Evolutionary conservation across 92 coral and sea anemone genomes (phyloP).

Genomic region (Palythoa grandiflora): DNA sequence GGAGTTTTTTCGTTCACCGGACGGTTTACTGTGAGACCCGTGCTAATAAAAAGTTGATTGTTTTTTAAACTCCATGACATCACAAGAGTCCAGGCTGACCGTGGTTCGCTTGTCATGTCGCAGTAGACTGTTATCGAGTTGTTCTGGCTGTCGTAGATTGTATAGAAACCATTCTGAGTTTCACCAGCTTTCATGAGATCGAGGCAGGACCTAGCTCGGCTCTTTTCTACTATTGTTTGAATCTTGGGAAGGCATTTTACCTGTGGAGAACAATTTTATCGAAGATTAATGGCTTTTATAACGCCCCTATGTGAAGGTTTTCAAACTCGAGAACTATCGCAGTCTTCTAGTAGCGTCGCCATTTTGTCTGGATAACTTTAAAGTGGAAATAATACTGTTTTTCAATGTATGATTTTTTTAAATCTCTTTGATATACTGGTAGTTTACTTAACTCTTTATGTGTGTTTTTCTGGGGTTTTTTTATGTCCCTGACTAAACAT

Average conservation of each 20-base stretch:
- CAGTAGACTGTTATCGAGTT: slow-evolving; percentile 67
- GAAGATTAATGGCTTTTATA: background rate
- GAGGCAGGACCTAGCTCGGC: slow-evolving; percentile 49
- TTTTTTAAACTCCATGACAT: slow-evolving; percentile 60
- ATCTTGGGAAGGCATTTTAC: slow-evolving; percentile 24
- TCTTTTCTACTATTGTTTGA: background rate
- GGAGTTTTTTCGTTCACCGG: slow-evolving; percentile 70
- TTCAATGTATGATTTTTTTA: no score
- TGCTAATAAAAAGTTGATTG: background rate
- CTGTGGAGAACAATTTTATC: background rate
- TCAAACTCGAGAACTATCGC: background rate
- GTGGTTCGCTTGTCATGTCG: slow-evolving; percentile 69
- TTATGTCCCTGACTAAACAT: no score
- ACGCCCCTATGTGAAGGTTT: background rate
- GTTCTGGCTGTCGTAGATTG: slow-evolving; percentile 47
- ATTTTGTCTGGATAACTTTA: no score
- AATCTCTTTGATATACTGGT: no score
- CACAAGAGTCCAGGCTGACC: slow-evolving; percentile 79
- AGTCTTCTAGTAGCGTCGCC: no score
- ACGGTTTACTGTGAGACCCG: slow-evolving; percentile 27
- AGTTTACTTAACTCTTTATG: no score
- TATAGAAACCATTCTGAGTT: slow-evolving; percentile 50
- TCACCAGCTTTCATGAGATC: slow-evolving; percentile 49
- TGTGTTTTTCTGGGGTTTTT: no score
- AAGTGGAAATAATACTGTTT: no score